Conservation (phyloP, 2,888 invertebrate species). For the Galeopsomyia nigrocyanea region DNA sequence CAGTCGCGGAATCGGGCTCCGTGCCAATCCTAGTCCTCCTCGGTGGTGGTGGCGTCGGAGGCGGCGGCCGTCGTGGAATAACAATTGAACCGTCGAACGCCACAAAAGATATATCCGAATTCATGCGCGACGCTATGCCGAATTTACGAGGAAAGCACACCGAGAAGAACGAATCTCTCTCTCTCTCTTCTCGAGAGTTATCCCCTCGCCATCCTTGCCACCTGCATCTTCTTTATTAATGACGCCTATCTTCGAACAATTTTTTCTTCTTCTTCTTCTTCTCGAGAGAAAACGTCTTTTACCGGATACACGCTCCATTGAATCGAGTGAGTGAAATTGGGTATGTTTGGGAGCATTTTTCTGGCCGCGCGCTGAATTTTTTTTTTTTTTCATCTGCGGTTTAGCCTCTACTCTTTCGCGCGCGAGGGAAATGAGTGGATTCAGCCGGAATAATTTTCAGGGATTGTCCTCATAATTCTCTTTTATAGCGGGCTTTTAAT, state of each 20-base stretch:
- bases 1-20: constrained; percentile 47
- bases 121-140: constrained; percentile 41
- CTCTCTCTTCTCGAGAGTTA: not conserved
- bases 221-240: constrained; percentile 47
- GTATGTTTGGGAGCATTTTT: too few relatives aligned
- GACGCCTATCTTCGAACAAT: constrained; percentile 8
- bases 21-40: constrained; percentile 41
- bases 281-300: too few relatives aligned
- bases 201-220: constrained; percentile 47
- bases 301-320: too few relatives aligned
- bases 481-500: too few relatives aligned
- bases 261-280: too few relatives aligned
- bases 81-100: constrained; percentile 48
- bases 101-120: constrained; percentile 48
- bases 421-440: too few relatives aligned
- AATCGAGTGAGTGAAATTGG: too few relatives aligned
- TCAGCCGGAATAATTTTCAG: too few relatives aligned
- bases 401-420: too few relatives aligned
- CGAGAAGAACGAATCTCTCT: not conserved
- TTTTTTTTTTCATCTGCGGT: too few relatives aligned
- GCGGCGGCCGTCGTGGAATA: constrained; percentile 35
- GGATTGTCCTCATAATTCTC: too few relatives aligned
- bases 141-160: constrained; percentile 38
- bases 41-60: not conserved
- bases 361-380: too few relatives aligned